Percentiles rank a stretch among this genome's conserved stretches.
phyloP scores from a whole-genome alignment of 2,113 vertebrate species.

The Pampusana beccarii region DNA sequence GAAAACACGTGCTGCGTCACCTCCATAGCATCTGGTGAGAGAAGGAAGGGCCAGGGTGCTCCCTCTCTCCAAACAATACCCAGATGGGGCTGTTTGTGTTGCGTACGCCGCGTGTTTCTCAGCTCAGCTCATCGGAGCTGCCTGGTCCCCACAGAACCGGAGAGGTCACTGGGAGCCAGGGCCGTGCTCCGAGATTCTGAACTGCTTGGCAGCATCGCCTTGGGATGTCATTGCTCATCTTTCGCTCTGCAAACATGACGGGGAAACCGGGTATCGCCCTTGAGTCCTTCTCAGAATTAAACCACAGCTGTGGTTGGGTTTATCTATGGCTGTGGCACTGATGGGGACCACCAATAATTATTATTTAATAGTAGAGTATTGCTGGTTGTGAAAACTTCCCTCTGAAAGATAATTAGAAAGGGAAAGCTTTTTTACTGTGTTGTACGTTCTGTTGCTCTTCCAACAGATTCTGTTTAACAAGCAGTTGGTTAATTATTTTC shows the following conservation, averaged over 20 bases:
- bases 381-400: background rate
- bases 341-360: background rate
- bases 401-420: background rate
- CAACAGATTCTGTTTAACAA: background rate
- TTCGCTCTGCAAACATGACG: rapidly evolving
- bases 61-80: background rate
- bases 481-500: conserved; percentile 27
- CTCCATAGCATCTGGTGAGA: background rate
- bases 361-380: background rate
- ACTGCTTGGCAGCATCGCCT: background rate
- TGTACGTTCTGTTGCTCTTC: background rate
- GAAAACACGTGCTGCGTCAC: conserved; percentile 28
- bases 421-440: background rate
- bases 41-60: conserved; percentile 26
- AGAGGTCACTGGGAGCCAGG: background rate
- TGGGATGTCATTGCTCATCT: background rate
- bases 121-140: background rate
- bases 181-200: background rate
- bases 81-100: conserved; percentile 27
- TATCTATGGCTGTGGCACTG: background rate
- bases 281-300: background rate
- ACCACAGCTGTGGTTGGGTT: background rate
- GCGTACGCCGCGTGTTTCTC: background rate
- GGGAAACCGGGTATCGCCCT: background rate
- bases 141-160: background rate